Conservation (phyloP, 2,113 vertebrate species). For the Lycaon pictus region DNA sequence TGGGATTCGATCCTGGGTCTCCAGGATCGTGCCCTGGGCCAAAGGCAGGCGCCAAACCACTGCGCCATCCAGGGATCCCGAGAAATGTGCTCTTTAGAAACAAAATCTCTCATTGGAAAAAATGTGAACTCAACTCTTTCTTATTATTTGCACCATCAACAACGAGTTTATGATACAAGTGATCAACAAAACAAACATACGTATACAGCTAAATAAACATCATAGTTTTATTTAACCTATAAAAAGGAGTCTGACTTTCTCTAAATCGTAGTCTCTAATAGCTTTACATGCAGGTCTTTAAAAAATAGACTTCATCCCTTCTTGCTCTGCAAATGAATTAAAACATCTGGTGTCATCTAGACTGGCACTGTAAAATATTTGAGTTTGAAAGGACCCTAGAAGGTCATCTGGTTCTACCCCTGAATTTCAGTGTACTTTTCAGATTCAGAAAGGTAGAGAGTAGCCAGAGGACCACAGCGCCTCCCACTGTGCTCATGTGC, state of each 20-base stretch:
- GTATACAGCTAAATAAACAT: background rate
- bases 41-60: too few species aligned
- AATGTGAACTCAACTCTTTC: background rate
- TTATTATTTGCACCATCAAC: background rate
- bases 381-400: background rate
- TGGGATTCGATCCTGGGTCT: too few species aligned
- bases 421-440: background rate
- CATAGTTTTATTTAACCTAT: background rate
- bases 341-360: background rate
- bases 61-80: background rate
- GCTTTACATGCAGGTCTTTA: background rate
- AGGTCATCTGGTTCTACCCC: background rate
- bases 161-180: background rate
- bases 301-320: background rate
- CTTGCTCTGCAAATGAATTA: conserved; percentile 1
- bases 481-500: too few species aligned
- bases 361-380: background rate
- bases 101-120: conserved; percentile 18
- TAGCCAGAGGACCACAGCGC: rapidly evolving
- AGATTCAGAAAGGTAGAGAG: background rate
- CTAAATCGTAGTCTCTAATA: background rate
- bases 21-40: too few species aligned
- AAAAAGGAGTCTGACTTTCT: background rate
- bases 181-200: background rate
- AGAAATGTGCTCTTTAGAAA: conserved; percentile 14